These are phyloP conservation scores for Thysanoteuthis rhombus DNA, from an alignment of 2,888 invertebrate species.

Conservation along the genomic window DNA sequence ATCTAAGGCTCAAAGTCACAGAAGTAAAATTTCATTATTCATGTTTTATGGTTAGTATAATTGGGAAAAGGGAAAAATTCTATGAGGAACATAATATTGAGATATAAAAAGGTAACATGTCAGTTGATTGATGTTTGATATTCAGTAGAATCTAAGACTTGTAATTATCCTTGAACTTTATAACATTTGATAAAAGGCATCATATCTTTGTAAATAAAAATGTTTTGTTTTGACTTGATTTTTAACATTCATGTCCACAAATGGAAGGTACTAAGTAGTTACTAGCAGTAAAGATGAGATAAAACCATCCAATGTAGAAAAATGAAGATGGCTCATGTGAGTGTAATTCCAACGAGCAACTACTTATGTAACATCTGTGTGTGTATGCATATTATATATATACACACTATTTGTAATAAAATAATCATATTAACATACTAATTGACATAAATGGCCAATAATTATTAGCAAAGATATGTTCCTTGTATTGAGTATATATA, in stretches of 20 bases:
- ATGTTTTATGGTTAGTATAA: no score
- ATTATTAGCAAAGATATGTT: no score
- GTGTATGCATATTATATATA: neutral
- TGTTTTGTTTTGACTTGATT: neutral
- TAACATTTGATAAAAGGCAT: no score
- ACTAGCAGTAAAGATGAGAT: neutral
- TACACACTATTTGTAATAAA: neutral
- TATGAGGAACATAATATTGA: no score
- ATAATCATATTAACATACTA: neutral
- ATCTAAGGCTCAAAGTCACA: neutral
- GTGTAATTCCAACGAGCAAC: neutral
- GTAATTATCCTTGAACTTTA: no score
- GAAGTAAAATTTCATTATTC: neutral
- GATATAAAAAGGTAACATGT: no score
- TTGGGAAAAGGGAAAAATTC: neutral
- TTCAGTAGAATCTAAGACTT: no score
- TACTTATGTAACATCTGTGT: neutral
- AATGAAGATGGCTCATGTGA: no score
- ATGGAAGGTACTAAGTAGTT: neutral
- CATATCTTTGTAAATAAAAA: no score
- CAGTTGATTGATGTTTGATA: no score
- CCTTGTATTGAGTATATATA: no score
- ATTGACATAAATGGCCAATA: neutral
- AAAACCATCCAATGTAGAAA: no score
- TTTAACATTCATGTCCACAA: neutral